phyloP scores from a whole-genome alignment of 2,888 invertebrate species.

The Eupithecia vulgata region DNA sequence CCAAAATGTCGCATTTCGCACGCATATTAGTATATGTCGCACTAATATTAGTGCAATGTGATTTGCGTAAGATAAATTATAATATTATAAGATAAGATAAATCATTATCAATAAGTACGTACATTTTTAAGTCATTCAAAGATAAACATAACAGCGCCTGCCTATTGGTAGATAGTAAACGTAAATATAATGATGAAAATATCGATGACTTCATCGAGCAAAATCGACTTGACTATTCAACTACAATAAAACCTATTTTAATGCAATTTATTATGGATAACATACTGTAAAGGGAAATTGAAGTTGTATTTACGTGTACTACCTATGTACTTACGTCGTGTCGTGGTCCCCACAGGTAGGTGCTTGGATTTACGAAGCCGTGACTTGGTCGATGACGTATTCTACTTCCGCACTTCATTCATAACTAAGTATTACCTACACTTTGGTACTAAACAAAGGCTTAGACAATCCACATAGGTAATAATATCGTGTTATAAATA shows the following conservation, averaged over 20 bases:
- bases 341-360: slow-evolving; percentile 9
- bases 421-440: slow-evolving; percentile 16
- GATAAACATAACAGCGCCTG: not conserved
- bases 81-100: not conserved
- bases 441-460: slow-evolving; percentile 8
- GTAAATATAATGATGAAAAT: not conserved
- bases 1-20: too few species aligned
- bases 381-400: slow-evolving; percentile 51
- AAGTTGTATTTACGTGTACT: slow-evolving; percentile 6
- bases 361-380: slow-evolving; percentile 37
- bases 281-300: slow-evolving; percentile 18
- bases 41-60: too few species aligned
- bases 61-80: too few species aligned
- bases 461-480: not conserved
- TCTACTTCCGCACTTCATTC: slow-evolving; percentile 58
- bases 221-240: not conserved
- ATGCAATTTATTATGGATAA: not conserved
- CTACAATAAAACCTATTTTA: not conserved
- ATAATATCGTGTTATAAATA: slow-evolving; percentile 1
- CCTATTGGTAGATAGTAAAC: not conserved
- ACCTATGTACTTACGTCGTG: not conserved
- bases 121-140: not conserved
- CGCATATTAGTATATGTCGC: too few species aligned
- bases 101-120: not conserved
- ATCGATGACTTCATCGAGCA: not conserved